Conservation (phyloP, 2,113 vertebrate genomes). For the Acrocephalus arundinaceus region DNA sequence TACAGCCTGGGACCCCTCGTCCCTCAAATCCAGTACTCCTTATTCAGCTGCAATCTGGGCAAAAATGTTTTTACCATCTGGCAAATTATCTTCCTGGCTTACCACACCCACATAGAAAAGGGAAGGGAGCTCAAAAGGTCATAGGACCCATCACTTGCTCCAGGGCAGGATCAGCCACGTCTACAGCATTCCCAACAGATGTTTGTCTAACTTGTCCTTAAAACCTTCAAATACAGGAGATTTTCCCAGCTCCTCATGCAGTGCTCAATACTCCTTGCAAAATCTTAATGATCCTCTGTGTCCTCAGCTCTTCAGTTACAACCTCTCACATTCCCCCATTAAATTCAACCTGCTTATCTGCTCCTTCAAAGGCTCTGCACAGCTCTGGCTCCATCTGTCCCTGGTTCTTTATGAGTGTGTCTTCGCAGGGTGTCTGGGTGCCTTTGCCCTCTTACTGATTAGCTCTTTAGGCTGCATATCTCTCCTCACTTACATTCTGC, state of each 20-base stretch:
- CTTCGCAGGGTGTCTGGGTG: conserved; percentile 62
- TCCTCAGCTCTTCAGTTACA: conserved; percentile 62
- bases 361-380: conserved; percentile 57
- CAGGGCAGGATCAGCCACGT: conserved; percentile 46
- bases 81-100: conserved; percentile 43
- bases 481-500: conserved; percentile 24
- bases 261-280: conserved; percentile 31
- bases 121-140: conserved; percentile 55
- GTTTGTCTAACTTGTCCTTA: conserved; percentile 49
- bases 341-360: conserved; percentile 66
- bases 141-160: not conserved
- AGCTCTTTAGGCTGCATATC: conserved; percentile 44
- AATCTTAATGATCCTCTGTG: conserved; percentile 58
- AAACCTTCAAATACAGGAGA: not conserved
- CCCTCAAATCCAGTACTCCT: not conserved
- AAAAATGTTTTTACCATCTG: conserved; percentile 63
- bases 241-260: conserved; percentile 31
- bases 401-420: conserved; percentile 44
- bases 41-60: conserved; percentile 1
- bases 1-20: not conserved
- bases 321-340: conserved; percentile 60
- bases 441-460: conserved; percentile 57
- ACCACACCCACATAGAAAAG: conserved; percentile 27
- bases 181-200: conserved; percentile 57
- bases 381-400: conserved; percentile 65